These are phyloP conservation scores for Pelodiscus sinensis DNA, from an alignment of 2,113 vertebrate species.

Conservation along the genomic window DNA sequence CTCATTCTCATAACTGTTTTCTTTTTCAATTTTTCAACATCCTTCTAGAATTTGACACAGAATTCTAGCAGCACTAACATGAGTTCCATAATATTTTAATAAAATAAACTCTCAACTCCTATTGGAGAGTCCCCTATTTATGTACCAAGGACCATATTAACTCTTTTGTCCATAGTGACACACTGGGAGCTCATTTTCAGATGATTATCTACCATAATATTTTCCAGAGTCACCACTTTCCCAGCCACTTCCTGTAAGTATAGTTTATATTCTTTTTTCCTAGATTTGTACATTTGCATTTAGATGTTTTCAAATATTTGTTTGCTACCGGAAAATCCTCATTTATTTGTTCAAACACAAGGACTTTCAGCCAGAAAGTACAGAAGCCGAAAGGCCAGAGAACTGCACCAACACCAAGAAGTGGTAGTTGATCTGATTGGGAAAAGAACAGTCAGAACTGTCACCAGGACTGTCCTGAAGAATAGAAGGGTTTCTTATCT, in stretches of 20 bases:
- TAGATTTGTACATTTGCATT: background rate
- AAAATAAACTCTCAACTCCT: background rate
- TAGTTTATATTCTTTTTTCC: background rate
- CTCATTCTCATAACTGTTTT: background rate
- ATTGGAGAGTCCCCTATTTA: background rate
- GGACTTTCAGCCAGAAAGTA: background rate
- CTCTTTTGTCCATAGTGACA: background rate
- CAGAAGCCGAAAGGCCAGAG: background rate
- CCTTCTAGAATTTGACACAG: background rate
- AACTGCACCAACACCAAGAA: background rate
- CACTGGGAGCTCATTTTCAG: background rate
- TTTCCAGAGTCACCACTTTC: background rate
- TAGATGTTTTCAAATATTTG: background rate
- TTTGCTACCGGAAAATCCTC: background rate
- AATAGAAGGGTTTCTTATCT: background rate
- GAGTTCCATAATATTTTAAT: background rate
- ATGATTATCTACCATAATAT: background rate
- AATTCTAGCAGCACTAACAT: background rate
- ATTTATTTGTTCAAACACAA: too few relatives aligned
- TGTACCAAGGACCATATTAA: background rate
- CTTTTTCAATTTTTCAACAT: background rate
- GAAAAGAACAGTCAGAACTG: background rate
- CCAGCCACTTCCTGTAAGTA: background rate
- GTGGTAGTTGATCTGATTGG: background rate
- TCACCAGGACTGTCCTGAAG: background rate